phyloP scores from a whole-genome alignment of 2,888 invertebrate genomes.

The Caenorhabditis imperialis region DNA sequence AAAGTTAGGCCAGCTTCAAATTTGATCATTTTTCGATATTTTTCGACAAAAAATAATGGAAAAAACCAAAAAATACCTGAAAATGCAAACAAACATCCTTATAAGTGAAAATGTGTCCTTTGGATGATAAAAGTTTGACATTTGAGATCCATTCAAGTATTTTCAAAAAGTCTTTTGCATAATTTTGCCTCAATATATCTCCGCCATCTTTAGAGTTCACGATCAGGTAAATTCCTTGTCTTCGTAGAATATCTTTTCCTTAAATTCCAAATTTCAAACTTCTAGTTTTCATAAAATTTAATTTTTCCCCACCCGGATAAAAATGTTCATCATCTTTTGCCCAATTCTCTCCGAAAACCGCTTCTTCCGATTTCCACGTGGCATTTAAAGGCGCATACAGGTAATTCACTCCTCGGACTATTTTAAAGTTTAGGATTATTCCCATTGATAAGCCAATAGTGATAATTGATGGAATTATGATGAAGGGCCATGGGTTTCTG shows the following conservation, averaged over 20 bases:
- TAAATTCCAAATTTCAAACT: constrained; percentile 8
- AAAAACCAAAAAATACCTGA: constrained; percentile 55
- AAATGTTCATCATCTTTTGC: constrained; percentile 64
- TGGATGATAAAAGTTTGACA: constrained; percentile 46
- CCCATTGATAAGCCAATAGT: constrained; percentile 65
- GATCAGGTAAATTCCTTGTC: constrained; percentile 71
- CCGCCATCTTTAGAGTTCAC: constrained; percentile 58
- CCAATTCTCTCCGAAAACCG: constrained; percentile 69
- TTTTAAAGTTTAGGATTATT: constrained; percentile 64
- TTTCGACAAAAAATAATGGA: too few species aligned
- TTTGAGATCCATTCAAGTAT: constrained; percentile 67
- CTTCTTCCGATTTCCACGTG: constrained; percentile 71
- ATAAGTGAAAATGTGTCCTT: constrained; percentile 49
- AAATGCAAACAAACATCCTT: constrained; percentile 62
- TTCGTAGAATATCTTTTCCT: constrained; percentile 71
- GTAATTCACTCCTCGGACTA: constrained; percentile 66
- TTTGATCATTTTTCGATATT: too few species aligned
- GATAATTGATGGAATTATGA: constrained; percentile 66
- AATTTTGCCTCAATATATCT: constrained; percentile 54
- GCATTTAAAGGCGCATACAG: constrained; percentile 73
- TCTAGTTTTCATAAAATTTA: not conserved
- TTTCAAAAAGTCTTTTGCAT: constrained; percentile 64
- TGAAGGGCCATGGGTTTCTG: constrained; percentile 71
- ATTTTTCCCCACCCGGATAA: constrained; percentile 56
- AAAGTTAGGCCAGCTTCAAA: not conserved